Evolutionary conservation across 2,888 invertebrate species (phyloP).

Genomic region (Cecidostiba fungosa): DNA sequence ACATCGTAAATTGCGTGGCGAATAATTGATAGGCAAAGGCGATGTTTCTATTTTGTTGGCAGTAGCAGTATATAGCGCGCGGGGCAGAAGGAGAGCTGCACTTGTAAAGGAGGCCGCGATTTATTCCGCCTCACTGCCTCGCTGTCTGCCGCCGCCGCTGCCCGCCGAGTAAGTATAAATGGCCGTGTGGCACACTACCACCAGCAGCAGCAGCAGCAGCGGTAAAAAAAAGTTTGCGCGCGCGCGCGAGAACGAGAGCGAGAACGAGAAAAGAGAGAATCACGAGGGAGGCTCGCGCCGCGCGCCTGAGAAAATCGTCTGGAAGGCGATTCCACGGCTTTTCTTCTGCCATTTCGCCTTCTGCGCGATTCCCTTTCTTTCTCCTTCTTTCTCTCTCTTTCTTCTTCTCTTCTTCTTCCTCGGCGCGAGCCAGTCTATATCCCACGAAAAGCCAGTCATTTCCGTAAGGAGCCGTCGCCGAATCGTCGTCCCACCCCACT

Average conservation of each 20-base stretch:
- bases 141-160: constrained; percentile 67
- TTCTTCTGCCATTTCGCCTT: constrained; percentile 52
- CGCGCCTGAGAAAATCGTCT: constrained; percentile 68
- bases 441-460: constrained; percentile 44
- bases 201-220: background rate
- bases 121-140: constrained; percentile 79
- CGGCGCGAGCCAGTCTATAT: constrained; percentile 27
- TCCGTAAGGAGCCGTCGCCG: constrained; percentile 9
- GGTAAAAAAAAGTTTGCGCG: constrained; percentile 45
- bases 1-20: constrained; percentile 76
- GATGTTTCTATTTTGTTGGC: constrained; percentile 79
- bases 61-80: constrained; percentile 62
- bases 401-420: constrained; percentile 19
- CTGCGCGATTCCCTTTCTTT: constrained; percentile 35
- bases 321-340: constrained; percentile 68
- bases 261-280: constrained; percentile 62
- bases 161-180: constrained; percentile 73
- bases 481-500: background rate
- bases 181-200: constrained; percentile 65
- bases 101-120: constrained; percentile 77
- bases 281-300: constrained; percentile 53
- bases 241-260: constrained; percentile 60
- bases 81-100: too few relatives aligned
- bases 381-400: constrained; percentile 38
- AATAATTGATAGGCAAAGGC: constrained; percentile 79